Evolutionary conservation across 2,797 vertebrate genomes (phyloP).

Genomic region (Oreortyx pictus): DNA sequence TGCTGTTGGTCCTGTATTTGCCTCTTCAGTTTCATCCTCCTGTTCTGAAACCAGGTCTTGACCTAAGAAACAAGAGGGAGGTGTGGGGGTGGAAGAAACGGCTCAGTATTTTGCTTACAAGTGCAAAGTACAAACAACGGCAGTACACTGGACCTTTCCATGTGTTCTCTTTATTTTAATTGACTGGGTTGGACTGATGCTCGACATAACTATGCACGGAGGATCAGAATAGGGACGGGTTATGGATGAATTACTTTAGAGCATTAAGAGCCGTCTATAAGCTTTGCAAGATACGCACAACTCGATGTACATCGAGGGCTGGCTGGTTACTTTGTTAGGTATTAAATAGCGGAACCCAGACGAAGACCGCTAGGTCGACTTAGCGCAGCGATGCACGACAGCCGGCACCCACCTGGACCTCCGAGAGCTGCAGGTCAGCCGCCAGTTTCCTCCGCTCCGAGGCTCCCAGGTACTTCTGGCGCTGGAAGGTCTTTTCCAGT

Average conservation of each 20-base stretch:
- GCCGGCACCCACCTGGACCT: conserved; percentile 80
- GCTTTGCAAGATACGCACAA: accelerated
- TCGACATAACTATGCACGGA: not conserved
- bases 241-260: accelerated
- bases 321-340: not conserved
- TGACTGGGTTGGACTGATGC: no score
- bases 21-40: conserved; percentile 86
- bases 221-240: not conserved
- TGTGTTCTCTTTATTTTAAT: not conserved
- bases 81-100: accelerated
- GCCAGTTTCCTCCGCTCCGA: conserved; percentile 79
- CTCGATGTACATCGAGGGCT: not conserved
- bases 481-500: conserved; percentile 81
- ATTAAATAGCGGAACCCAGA: no score
- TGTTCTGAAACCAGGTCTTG: conserved; percentile 89
- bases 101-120: not conserved
- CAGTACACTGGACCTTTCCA: not conserved
- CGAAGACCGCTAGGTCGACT: accelerated
- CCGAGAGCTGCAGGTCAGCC: conserved; percentile 79
- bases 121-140: not conserved
- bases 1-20: conserved; percentile 80
- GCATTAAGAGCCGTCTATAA: not conserved
- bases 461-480: conserved; percentile 79
- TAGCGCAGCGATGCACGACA: accelerated
- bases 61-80: conserved; percentile 70